Base-by-base conservation (phyloP, 2,888 invertebrate species). In the Pachliopta kotzebuea region DNA sequence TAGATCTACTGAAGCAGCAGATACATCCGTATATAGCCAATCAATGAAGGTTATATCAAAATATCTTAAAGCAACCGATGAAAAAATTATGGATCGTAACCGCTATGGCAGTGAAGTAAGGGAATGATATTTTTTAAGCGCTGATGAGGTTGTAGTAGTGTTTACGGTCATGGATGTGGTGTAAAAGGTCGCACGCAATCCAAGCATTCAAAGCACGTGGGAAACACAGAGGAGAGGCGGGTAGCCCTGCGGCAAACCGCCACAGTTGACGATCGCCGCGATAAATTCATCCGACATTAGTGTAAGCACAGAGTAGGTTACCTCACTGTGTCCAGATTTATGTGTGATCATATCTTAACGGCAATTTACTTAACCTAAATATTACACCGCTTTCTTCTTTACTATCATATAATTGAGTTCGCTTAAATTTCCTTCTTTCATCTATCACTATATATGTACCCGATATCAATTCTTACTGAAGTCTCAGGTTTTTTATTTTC, bases 141-240 rank as follows among this genome's bases (percentile, higher is more conserved):
- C 73, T 76, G 79, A 78, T 77, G 76, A 77, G 73, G 79, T 76
- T 68, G 70, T 72, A 72, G 76, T 77, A 74, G 75, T 85, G 71
- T 83, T 81, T 81, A 82, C 80, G 70, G 64, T 75, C 75, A 78
- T 75, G 76, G 77, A 55, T 31, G 80, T 82, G 77, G 82, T 81
- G 75, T 78, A 81, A 79, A 82, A 85, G 88, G 87, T 88, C 86
- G 81, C 91, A 91, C 90, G 91, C 90, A 88, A 91, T 89, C 83
- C 83, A 79, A 87, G 86, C 90, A 90, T 90, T 91, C 86, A 75
- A 85, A 78, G 84, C 91, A 91, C 90, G 91, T 90, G 91, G 91
- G 91, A 91, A 91, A 81, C 83, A 81, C 75, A 73, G 71, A 75
- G 77, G 75, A 75, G 73, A 85, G 89, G 88, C 88, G 86, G 88